Base-by-base conservation (phyloP, 2,797 vertebrate species). In the Microctenopoma lineatum region DNA sequence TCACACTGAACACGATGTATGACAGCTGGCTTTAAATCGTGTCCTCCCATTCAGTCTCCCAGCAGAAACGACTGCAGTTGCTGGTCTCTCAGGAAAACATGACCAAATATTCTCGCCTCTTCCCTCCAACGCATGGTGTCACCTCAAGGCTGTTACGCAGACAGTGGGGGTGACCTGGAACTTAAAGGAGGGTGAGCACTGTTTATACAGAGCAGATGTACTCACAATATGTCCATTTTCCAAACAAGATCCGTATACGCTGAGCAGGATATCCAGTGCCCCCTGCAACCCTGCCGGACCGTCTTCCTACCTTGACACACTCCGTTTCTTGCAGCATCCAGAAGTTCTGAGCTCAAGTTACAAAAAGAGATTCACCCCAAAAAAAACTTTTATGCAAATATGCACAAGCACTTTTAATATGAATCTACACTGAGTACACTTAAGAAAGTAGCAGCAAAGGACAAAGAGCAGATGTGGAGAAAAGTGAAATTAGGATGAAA, bases 401-500 rank as follows among this genome's bases (percentile, higher is more conserved):
- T 25, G 2, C 39, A 3, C 47, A 62, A n/a, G 38, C 32, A 50
- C 66, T 63, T 47, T 51, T 51, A 18, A 34, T 34, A 46, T 69
- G 42, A 67, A 54, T 57, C 57, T 55, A 59, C 50, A 39, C 18
- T 26, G 32, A 59, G 59, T 18, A 1, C 51, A 14, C 71, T 75
- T 79, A 50, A 45, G 13, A 76, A 63, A 45, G 45, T 16, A 60
- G 38, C 52, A 64, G 65, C 21, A 51, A 46, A 71, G 56, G 59
- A 79, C 16, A 16, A 47, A 32, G 39, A 52, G 52, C 52, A 70
- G 32, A 81, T 36, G 46, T 53, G 53, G 46, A 78, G 48, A 73
- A 2, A 27, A 52, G 54, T 58, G 67, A 58, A 70, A 83, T 77
- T 39, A 68, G 85, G 76, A 83, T 66, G 26, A 80, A 76, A 85